Evolutionary conservation across 2,888 invertebrate genomes (phyloP).

Genomic region (Ichneumon xanthorius): DNA sequence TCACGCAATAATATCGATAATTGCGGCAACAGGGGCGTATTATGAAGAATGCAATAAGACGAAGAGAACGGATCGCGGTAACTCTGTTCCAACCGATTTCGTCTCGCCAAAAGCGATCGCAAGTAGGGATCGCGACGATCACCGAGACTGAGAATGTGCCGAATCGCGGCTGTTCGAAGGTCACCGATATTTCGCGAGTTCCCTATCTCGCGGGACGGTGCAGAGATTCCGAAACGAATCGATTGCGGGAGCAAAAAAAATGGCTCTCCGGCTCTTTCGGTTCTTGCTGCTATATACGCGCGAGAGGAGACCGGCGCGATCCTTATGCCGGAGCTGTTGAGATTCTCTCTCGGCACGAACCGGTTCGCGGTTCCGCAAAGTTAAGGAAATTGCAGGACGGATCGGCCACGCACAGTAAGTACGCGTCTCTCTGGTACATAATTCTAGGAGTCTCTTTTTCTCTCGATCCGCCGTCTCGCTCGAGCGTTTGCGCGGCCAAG

Average conservation of each 20-base stretch:
- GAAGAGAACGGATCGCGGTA: neutral
- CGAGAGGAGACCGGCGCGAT: slow-evolving; percentile 11
- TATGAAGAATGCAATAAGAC: neutral
- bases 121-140: too few species aligned
- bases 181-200: slow-evolving; percentile 8
- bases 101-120: neutral
- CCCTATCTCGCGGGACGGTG: neutral
- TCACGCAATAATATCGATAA: neutral
- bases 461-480: slow-evolving; percentile 17
- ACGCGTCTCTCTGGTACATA: slow-evolving; percentile 63
- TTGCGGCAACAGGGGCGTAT: too few species aligned
- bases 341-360: slow-evolving; percentile 61
- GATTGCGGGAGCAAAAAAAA: slow-evolving; percentile 61
- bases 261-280: slow-evolving; percentile 45
- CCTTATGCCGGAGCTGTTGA: slow-evolving; percentile 26
- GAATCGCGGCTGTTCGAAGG: slow-evolving; percentile 23
- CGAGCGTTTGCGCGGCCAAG: neutral
- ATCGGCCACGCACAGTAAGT: slow-evolving; percentile 71
- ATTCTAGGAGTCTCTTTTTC: slow-evolving; percentile 60
- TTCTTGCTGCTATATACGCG: slow-evolving; percentile 31
- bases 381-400: slow-evolving; percentile 76
- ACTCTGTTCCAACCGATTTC: neutral
- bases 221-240: slow-evolving; percentile 67
- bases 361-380: slow-evolving; percentile 75
- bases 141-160: slow-evolving; percentile 1